Conservation (phyloP, 2,797 vertebrate genomes). For the Danio jaintianensis region DNA sequence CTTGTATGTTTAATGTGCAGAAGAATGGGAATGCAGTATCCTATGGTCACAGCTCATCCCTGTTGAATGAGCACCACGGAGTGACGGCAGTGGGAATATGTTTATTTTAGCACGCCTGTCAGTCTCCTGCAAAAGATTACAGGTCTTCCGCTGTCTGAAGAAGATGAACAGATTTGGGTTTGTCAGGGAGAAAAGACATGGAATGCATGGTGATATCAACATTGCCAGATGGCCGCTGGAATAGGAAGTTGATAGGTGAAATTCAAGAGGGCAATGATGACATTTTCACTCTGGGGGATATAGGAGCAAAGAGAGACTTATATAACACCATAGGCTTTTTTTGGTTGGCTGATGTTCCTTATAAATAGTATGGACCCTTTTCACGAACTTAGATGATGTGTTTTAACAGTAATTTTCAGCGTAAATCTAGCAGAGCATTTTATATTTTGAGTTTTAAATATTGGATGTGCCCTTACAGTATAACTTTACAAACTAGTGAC, state of each 20-base stretch:
- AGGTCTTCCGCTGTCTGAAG: slow-evolving; percentile 59
- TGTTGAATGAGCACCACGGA: slow-evolving; percentile 37
- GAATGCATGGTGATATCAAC: slow-evolving; percentile 66
- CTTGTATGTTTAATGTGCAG: not conserved
- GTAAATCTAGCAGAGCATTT: too few relatives aligned
- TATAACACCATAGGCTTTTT: not conserved
- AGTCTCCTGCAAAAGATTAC: slow-evolving; percentile 52
- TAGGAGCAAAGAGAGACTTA: slow-evolving; percentile 30
- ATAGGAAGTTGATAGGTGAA: slow-evolving; percentile 69
- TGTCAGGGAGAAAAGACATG: slow-evolving; percentile 49
- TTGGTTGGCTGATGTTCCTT: not conserved
- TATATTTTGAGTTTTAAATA: too few relatives aligned
- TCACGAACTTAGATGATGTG: too few relatives aligned
- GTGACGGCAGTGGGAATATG: slow-evolving; percentile 54
- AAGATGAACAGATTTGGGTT: slow-evolving; percentile 64
- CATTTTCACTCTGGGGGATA: slow-evolving; percentile 49
- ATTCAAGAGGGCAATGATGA: slow-evolving; percentile 61
- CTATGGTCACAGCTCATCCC: slow-evolving; percentile 15
- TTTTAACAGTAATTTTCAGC: too few relatives aligned
- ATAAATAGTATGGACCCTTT: not conserved
- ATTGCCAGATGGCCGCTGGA: slow-evolving; percentile 71
- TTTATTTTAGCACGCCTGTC: slow-evolving; percentile 63
- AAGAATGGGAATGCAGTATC: not conserved
- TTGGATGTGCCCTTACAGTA: too few relatives aligned
- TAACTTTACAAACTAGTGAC: too few relatives aligned